These are phyloP conservation scores for Hirudinaria manillensis DNA, from an alignment of 2,888 invertebrate genomes.

Conservation along the genomic window DNA sequence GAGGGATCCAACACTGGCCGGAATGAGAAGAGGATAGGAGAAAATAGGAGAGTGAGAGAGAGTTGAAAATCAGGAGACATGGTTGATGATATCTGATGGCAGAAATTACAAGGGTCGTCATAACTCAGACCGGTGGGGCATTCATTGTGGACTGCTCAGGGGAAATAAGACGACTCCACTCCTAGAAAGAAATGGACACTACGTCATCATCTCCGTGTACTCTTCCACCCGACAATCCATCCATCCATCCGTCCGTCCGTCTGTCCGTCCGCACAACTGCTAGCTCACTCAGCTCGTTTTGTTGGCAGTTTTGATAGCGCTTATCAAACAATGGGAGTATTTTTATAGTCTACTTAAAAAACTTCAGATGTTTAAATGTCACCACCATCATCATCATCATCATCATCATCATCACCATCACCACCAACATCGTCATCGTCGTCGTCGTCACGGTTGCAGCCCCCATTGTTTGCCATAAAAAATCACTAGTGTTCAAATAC, in stretches of 20 bases:
- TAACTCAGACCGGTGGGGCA: constrained; percentile 10
- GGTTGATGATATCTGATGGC: constrained; percentile 18
- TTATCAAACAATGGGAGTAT: too few species aligned
- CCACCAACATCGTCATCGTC: constrained; percentile 26
- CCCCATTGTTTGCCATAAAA: constrained; percentile 11
- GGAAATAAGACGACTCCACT: background rate
- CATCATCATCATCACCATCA: constrained; percentile 30
- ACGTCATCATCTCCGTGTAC: background rate
- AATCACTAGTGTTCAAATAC: too few species aligned
- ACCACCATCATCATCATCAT: constrained; percentile 19
- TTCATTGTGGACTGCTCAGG: constrained; percentile 16
- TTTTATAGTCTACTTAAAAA: too few species aligned
- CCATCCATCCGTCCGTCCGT: too few species aligned
- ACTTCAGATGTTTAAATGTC: background rate
- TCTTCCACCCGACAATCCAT: too few species aligned
- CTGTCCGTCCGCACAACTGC: too few species aligned
- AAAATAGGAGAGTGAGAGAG: background rate
- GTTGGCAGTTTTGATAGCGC: too few species aligned
- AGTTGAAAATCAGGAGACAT: constrained; percentile 12
- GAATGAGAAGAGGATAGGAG: background rate
- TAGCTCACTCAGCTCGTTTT: too few species aligned
- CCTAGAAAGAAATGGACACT: background rate
- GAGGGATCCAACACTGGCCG: too few species aligned
- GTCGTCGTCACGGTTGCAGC: constrained; percentile 21
- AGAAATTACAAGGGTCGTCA: constrained; percentile 13